phyloP scores from a whole-genome alignment of 2,888 invertebrate genomes.

The Agrypnus murinus region DNA sequence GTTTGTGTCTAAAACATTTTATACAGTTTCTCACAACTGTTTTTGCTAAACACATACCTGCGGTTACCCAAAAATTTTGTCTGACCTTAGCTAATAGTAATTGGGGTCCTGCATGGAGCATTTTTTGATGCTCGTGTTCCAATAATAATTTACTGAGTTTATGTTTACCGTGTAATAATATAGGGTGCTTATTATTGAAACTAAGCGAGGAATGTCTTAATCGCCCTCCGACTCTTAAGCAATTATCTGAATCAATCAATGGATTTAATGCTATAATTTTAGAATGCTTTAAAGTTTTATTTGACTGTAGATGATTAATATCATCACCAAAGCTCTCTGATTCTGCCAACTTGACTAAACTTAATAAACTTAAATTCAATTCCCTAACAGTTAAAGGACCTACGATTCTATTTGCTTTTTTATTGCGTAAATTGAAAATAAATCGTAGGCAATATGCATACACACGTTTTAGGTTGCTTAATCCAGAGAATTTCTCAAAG shows the following conservation, averaged over 20 bases:
- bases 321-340: neutral
- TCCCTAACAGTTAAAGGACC: neutral
- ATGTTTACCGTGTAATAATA: no score
- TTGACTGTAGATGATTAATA: neutral
- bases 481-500: neutral
- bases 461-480: neutral
- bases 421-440: neutral
- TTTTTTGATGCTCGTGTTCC: neutral
- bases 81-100: no score
- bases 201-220: neutral
- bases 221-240: constrained; percentile 5
- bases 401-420: neutral
- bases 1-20: neutral
- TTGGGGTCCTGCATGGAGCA: no score
- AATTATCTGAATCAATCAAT: neutral
- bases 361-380: neutral
- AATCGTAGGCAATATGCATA: neutral
- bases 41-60: no score
- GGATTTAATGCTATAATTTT: neutral
- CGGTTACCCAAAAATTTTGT: neutral
- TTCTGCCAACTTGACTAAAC: no score
- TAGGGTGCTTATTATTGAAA: neutral
- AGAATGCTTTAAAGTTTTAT: neutral
- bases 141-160: neutral
- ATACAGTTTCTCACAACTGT: neutral